Percentiles rank a stretch among this genome's conserved stretches.
These are phyloP conservation scores for Limonius californicus DNA, from an alignment of 1,140 invertebrate genomes.

Conservation along the genomic window DNA sequence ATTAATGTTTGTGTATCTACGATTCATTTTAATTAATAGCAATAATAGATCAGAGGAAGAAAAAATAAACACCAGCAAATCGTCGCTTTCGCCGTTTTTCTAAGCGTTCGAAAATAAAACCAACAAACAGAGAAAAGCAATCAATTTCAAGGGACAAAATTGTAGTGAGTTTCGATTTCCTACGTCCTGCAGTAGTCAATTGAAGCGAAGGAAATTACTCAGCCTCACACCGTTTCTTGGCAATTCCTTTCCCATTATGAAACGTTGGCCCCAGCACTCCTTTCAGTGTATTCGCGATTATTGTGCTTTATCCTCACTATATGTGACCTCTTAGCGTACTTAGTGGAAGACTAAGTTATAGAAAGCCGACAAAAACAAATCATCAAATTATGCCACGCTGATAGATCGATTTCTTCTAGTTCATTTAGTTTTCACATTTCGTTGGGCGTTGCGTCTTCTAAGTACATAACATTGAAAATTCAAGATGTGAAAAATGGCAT, in stretches of 20 bases:
- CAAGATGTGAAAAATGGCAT: constrained; percentile 10
- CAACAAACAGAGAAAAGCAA: constrained; percentile 12
- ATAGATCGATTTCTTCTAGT: constrained; percentile 9
- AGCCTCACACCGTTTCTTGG: constrained; percentile 10
- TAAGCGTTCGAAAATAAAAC: constrained; percentile 7
- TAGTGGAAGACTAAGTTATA: not conserved
- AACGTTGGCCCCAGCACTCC: not conserved
- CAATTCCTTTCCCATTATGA: constrained; percentile 12
- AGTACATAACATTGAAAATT: constrained; percentile 5
- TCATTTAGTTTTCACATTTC: constrained; percentile 13
- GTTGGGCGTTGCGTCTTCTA: not conserved
- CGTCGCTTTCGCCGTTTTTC: not conserved
- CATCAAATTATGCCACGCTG: not conserved
- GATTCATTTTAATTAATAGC: not conserved
- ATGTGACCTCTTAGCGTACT: not conserved
- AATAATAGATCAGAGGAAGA: constrained; percentile 4
- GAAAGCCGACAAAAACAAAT: not conserved
- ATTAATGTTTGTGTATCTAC: too few relatives aligned
- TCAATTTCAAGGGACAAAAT: constrained; percentile 14
- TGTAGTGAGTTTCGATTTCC: constrained; percentile 13
- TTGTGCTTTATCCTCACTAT: not conserved
- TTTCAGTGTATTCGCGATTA: not conserved
- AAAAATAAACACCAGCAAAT: constrained; percentile 3
- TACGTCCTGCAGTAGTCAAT: constrained; percentile 13
- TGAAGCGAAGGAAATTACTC: constrained; percentile 13